Evolutionary conservation across 2,888 invertebrate genomes (phyloP), one percentile per base, ranked within the genome.

Genomic region (Meteorus cinctellus): DNA sequence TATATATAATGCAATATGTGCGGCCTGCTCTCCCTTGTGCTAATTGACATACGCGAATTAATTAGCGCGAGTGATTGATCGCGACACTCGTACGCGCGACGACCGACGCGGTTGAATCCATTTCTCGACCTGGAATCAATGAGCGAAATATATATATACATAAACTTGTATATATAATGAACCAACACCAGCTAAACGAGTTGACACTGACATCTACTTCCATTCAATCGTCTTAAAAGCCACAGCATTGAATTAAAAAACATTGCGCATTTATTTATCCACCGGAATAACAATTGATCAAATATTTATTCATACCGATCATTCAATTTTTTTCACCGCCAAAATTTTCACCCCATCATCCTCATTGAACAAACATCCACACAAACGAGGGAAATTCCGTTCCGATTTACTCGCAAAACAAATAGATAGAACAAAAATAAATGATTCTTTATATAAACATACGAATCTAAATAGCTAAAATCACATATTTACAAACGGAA

Each of bases 31-130:
- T 55, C 19, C 19, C 19, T 19, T 5, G 31, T 80, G 81, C 84
- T 86, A 88, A 88, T 87, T 88, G 87, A 88, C 85, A 85, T 86
- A 88, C 86, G 85, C 86, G 85, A 88, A 88, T 88, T 86, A 87
- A 88, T 87, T 87, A 86, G 81, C 77, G 77, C 77, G 82, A 82
- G 84, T 88, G 87, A 88, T 88, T 86, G 86, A 87, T 87, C 82
- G 66, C 60, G 68, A 59, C 31, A 67, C 68, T 41, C 36, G 31
- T 19, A 60, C 36, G n/a, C 16, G 31, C 29, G 48, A 10, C 68
- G n/a, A 48, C 29, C 63, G 45, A 45, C 45, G 66, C 66, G 10
- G 41, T 66, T 41, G 41, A 68, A 48, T 27, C 19, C 67, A 48
- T 62, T 59, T 48, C n/a, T 41, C 48, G n/a, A 59, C 55, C 8